phyloP scores from a whole-genome alignment of 2,797 vertebrate genomes.

The Mionectes olivaceus region DNA sequence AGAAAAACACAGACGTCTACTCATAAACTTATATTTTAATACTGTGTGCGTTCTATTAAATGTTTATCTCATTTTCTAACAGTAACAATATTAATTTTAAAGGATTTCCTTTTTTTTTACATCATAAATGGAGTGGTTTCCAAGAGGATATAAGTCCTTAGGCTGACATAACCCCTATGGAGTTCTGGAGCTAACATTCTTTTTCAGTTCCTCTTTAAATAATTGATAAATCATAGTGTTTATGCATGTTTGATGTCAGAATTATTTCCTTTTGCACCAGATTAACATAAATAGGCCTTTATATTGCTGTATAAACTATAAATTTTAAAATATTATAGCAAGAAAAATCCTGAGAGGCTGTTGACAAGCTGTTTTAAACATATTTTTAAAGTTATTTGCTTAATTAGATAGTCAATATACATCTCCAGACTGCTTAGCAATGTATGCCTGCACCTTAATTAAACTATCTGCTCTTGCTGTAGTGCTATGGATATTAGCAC shows the following conservation, averaged over 20 bases:
- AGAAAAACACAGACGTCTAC: neutral
- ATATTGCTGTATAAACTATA: neutral
- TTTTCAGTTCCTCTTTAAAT: constrained; percentile 1
- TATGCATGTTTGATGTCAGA: neutral
- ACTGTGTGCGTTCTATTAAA: neutral
- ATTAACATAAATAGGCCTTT: neutral
- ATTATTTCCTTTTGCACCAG: neutral
- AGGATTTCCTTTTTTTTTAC: neutral
- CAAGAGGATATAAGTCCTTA: neutral
- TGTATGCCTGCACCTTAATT: neutral
- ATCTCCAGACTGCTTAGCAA: neutral
- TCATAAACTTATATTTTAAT: neutral
- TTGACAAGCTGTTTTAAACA: neutral
- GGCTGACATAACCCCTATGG: neutral
- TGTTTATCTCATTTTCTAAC: neutral
- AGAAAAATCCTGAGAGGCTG: neutral
- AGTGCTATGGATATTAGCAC: neutral
- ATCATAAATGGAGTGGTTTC: neutral
- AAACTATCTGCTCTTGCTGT: neutral
- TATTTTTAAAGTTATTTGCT: neutral
- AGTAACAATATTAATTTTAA: neutral
- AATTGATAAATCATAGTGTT: neutral
- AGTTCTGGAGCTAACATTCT: neutral
- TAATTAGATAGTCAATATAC: neutral
- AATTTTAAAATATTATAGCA: neutral